phyloP scores from a whole-genome alignment of 2,113 vertebrate species.

The Rhabdomys dilectus region DNA sequence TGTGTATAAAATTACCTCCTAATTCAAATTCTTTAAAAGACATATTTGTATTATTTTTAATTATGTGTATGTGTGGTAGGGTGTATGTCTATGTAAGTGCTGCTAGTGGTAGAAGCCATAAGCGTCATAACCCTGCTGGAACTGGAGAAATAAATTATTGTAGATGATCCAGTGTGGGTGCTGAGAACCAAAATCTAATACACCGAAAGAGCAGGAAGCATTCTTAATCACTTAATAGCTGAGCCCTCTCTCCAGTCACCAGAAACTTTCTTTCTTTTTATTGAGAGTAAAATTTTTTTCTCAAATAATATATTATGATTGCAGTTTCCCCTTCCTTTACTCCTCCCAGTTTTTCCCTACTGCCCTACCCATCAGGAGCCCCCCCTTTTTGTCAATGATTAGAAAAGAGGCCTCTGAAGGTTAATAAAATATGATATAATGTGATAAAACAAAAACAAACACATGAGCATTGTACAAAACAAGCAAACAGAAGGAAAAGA shows the following conservation, averaged over 20 bases:
- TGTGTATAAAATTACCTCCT: background rate
- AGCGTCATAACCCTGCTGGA: background rate
- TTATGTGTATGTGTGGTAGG: background rate
- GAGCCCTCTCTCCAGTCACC: background rate
- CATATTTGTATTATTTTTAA: background rate
- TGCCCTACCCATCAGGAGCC: background rate
- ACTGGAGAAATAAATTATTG: background rate
- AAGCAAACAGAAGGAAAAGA: background rate
- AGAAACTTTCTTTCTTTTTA: background rate
- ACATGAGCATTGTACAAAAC: background rate
- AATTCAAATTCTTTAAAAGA: background rate
- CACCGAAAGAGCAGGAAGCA: background rate
- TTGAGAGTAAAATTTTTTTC: background rate
- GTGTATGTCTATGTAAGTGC: background rate
- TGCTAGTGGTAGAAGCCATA: background rate
- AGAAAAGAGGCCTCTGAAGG: background rate
- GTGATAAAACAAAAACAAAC: background rate
- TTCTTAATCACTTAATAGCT: background rate
- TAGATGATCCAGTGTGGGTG: background rate
- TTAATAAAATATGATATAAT: background rate
- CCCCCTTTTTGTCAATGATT: background rate
- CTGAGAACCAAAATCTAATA: background rate
- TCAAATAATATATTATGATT: background rate
- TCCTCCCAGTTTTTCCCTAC: background rate
- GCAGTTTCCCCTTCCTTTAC: background rate